Evolutionary conservation across 2,888 invertebrate genomes (phyloP), one percentile per base, ranked within the genome.

Genomic region (Pammene aurita): DNA sequence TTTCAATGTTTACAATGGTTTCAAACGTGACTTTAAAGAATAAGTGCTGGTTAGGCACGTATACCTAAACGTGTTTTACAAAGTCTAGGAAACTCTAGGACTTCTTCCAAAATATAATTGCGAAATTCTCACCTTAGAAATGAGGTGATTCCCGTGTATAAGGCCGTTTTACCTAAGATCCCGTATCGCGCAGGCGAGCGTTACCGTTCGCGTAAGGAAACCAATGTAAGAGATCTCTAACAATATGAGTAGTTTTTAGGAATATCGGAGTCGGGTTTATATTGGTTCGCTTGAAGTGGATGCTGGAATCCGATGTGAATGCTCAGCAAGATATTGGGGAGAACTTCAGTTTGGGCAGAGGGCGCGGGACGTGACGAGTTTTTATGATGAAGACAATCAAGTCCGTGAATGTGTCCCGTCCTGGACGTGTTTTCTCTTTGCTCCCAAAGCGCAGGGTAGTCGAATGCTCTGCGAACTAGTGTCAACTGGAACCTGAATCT

Each of bases 361-460:
- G 75, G 77, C 71, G 52, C 70, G 71, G 75, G 72, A 88, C 89
- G 89, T 90, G 91, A 88, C 81, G 72, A 77, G 88, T 77, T 84
- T 90, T 80, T 83, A 84, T 82, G 82, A 89, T 87, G 81, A 85
- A 84, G 79, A 87, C 83, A 87, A 87, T 86, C 87, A 87, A 81
- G 79, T 78, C 79, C 78, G 79, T 79, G 76, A 81, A 81, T 78
- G 75, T 77, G 60, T 13, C 82, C 80, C 82, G 84, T 83, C 73
- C 78, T 71, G 71, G 65, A 79, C 79, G 79, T 81, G 78, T 14
- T 46, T 54, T n/a, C 34, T 34, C 54, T 7, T 26, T 50, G 11
- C 50, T 18, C 11, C 2, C 0, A 2, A 48, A 6, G 16, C 5
- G 16, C 6, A 7, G 11, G 52, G 7, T n/a, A 54, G 34, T 54